A percentile compares a stretch with the other conserved stretches of the same genome.
Evolutionary conservation across 2,888 invertebrate species (phyloP).

Genomic region (Congeria kusceri): DNA sequence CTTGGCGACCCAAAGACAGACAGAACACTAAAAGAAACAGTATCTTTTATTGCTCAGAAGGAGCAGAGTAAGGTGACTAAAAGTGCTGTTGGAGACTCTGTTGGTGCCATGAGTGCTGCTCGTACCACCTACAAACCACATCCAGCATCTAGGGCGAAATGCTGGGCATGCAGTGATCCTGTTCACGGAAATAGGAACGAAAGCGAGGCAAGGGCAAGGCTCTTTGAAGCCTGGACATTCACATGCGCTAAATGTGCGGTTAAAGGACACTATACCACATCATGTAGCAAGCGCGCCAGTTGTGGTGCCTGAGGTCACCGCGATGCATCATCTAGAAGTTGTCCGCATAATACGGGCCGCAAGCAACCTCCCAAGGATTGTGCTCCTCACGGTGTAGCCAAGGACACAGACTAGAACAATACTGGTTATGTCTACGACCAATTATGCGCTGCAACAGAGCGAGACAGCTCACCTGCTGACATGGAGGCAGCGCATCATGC

Average conservation of each 20-base stretch:
- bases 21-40: no score
- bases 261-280: conserved; percentile 17
- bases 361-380: not conserved
- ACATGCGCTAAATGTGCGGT: conserved; percentile 29
- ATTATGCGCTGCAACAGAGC: conserved; percentile 16
- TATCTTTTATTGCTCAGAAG: no score
- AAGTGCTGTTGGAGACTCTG: no score
- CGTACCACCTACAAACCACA: no score
- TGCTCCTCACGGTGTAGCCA: not conserved
- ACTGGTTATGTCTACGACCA: conserved; percentile 26
- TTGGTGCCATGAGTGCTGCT: conserved; percentile 18
- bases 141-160: no score
- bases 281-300: conserved; percentile 7
- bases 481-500: not conserved
- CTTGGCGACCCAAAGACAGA: no score
- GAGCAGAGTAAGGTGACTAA: no score
- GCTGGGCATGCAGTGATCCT: conserved; percentile 38
- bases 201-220: conserved; percentile 16
- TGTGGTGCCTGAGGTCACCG: conserved; percentile 20
- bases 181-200: conserved; percentile 38
- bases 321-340: conserved; percentile 9
- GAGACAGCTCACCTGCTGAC: not conserved
- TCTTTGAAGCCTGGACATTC: conserved; percentile 40
- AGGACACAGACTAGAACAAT: not conserved
- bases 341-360: conserved; percentile 2